These are phyloP conservation scores for Blastomussa wellsi DNA, from an alignment of 92 coral and sea anemone genomes.

Conservation along the genomic window DNA sequence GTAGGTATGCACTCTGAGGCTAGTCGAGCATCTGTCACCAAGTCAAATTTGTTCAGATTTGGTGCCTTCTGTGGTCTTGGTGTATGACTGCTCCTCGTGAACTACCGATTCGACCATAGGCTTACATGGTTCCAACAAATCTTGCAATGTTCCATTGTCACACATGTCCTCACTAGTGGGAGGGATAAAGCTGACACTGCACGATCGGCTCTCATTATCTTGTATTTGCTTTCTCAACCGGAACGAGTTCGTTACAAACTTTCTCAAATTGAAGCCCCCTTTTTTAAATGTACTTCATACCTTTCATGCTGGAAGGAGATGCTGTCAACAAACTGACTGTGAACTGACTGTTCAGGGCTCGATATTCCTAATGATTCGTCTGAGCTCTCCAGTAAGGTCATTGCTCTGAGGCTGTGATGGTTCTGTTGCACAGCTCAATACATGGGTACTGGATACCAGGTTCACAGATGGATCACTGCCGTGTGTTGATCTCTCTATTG, in stretches of 20 bases:
- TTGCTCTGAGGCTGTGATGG: not conserved
- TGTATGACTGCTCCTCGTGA: conserved; percentile 27
- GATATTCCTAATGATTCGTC: conserved; percentile 51
- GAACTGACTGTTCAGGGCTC: conserved; percentile 45
- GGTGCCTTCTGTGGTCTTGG: not conserved
- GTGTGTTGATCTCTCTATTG: not conserved
- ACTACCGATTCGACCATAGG: not conserved
- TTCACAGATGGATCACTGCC: conserved; percentile 19
- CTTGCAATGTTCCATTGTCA: no score
- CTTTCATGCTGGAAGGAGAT: conserved; percentile 38
- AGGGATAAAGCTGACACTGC: not conserved
- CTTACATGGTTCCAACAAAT: not conserved
- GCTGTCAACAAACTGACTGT: conserved; percentile 42
- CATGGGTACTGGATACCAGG: conserved; percentile 54
- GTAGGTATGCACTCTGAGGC: conserved; percentile 37
- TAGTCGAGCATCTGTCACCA: conserved; percentile 24
- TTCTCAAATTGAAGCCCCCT: conserved; percentile 64
- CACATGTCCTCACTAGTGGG: not conserved
- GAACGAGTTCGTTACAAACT: conserved; percentile 50
- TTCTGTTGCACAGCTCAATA: conserved; percentile 49
- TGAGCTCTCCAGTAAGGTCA: conserved; percentile 30
- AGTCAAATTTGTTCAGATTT: conserved; percentile 24
- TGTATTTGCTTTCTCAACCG: conserved; percentile 39
- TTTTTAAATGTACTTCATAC: conserved; percentile 55
- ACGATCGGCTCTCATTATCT: conserved; percentile 42